A percentile compares a stretch with the other conserved stretches of the same genome.
Evolutionary conservation across 2,888 invertebrate species (phyloP).

Genomic region (Polymixis flavicincta): DNA sequence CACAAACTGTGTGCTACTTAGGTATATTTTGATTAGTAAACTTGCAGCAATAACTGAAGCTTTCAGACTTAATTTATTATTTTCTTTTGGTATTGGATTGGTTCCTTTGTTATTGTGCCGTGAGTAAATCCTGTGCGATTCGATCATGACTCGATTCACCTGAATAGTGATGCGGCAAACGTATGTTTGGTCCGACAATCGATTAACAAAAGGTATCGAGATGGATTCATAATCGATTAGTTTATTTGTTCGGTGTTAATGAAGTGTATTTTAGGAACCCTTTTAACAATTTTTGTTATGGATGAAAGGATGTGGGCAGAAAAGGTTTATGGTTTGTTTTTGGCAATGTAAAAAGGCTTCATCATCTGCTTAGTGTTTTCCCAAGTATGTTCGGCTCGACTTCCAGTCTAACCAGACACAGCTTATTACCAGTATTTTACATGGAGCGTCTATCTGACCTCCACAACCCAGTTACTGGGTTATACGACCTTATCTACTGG

Average conservation of each 20-base stretch:
- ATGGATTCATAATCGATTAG: slow-evolving; percentile 36
- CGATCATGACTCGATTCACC: slow-evolving; percentile 36
- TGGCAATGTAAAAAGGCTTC: not conserved
- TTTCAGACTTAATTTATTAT: slow-evolving; percentile 52
- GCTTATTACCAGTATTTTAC: no score
- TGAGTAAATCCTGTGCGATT: slow-evolving; percentile 37
- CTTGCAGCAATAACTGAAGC: slow-evolving; percentile 55
- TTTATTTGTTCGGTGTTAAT: slow-evolving; percentile 31
- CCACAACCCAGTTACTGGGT: no score
- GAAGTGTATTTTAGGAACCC: slow-evolving; percentile 15
- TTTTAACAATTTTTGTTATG: slow-evolving; percentile 24
- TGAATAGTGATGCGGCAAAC: slow-evolving; percentile 50
- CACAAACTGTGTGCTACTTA: slow-evolving; percentile 10
- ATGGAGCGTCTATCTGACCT: no score
- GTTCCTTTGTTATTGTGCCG: slow-evolving; percentile 48
- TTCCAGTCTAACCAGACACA: no score
- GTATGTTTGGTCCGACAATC: slow-evolving; percentile 31
- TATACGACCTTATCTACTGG: no score
- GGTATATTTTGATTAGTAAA: slow-evolving; percentile 44
- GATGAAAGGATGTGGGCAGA: not conserved
- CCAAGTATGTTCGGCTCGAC: not conserved
- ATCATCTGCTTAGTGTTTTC: no score
- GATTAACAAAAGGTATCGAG: slow-evolving; percentile 41
- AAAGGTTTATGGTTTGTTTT: not conserved
- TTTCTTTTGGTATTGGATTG: slow-evolving; percentile 49